Percentiles rank a stretch among this genome's conserved stretches.
phyloP scores from a whole-genome alignment of 2,888 invertebrate genomes.

The Elgonia sp. region DNA sequence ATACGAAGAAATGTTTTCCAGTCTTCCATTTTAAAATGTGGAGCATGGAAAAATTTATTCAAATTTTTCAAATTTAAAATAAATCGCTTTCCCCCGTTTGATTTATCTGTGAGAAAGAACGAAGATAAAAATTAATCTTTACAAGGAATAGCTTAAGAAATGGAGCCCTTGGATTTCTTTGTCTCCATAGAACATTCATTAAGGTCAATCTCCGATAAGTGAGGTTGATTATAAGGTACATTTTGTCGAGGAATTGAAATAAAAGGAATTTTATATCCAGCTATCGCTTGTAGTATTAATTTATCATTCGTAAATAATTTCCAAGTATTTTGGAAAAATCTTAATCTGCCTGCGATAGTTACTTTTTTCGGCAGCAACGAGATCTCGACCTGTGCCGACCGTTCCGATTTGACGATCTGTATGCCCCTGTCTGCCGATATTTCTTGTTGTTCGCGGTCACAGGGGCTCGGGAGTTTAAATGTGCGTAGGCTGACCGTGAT shows the following conservation, averaged over 20 bases:
- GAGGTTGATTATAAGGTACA: neutral
- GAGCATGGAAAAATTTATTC: no score
- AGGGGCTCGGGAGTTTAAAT: conserved; percentile 20
- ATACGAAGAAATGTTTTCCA: no score
- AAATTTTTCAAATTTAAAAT: neutral
- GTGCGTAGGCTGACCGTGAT: no score
- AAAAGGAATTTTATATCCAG: conserved; percentile 15
- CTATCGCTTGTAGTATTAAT: neutral
- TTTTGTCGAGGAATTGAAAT: neutral
- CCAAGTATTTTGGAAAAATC: neutral
- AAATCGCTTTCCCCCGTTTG: neutral
- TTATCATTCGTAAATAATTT: conserved; percentile 9
- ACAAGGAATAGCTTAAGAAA: neutral
- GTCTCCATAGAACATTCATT: conserved; percentile 1
- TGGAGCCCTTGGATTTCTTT: conserved; percentile 20
- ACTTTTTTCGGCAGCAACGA: neutral
- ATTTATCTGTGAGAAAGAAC: neutral
- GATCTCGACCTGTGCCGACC: neutral
- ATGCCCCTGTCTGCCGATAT: neutral
- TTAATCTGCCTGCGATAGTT: conserved; percentile 14
- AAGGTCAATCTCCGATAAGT: neutral
- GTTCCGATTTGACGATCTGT: conserved; percentile 4
- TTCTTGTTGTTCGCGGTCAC: neutral
- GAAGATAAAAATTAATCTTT: neutral
- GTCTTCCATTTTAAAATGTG: no score